phyloP scores from a whole-genome alignment of 1,140 invertebrate genomes.

The Drosophila teissieri region DNA sequence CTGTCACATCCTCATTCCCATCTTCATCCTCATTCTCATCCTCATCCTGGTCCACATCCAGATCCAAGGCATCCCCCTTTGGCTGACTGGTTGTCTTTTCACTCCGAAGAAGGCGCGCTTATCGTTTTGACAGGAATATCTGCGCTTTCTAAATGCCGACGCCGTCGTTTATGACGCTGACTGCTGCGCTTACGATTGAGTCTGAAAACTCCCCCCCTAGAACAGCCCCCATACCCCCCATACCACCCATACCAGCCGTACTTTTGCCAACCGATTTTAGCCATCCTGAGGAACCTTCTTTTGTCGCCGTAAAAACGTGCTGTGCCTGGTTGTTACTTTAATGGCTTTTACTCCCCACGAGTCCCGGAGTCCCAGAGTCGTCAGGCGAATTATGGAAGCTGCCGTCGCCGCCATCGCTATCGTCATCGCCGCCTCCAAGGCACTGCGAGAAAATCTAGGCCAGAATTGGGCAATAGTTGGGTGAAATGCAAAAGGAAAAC shows the following conservation, averaged over 20 bases:
- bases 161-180: conserved; percentile 80
- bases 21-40: no score
- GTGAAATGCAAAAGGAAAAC: neutral
- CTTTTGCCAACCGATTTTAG: conserved; percentile 6
- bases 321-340: conserved; percentile 82
- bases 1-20: neutral
- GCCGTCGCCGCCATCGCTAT: conserved; percentile 46
- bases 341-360: conserved; percentile 81
- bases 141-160: conserved; percentile 81
- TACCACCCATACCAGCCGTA: neutral
- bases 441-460: conserved; percentile 9
- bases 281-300: conserved; percentile 53
- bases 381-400: conserved; percentile 80
- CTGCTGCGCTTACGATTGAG: conserved; percentile 79
- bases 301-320: conserved; percentile 77
- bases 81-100: conserved; percentile 20
- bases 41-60: neutral
- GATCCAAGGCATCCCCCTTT: neutral
- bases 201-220: conserved; percentile 31
- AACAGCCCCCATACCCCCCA: neutral
- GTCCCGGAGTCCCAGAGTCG: conserved; percentile 66
- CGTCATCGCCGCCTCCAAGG: conserved; percentile 6
- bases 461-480: neutral
- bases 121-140: conserved; percentile 83
- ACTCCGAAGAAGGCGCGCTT: conserved; percentile 63